Percentiles rank a stretch among this genome's conserved stretches.
These are phyloP conservation scores for Pogonomyrmex barbatus DNA, from an alignment of 1,140 invertebrate genomes.

Conservation along the genomic window DNA sequence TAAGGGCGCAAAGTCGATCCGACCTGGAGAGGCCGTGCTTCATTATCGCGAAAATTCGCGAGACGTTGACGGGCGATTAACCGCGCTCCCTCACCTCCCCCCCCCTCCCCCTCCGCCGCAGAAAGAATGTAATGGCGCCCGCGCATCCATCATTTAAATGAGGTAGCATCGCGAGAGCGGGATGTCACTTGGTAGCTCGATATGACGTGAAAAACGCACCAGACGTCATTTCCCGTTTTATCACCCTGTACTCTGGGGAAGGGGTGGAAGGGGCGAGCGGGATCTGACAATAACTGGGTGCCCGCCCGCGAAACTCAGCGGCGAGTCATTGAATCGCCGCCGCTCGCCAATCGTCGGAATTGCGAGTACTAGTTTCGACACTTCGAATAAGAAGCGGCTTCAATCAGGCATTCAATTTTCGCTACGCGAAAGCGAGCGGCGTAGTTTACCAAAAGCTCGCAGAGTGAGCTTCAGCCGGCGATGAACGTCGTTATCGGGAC, in stretches of 20 bases:
- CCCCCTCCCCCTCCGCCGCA: too few species aligned
- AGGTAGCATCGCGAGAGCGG: slow-evolving; percentile 6
- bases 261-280: neutral
- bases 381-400: neutral
- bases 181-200: slow-evolving; percentile 3
- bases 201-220: slow-evolving; percentile 28
- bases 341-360: slow-evolving; percentile 11
- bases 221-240: slow-evolving; percentile 34
- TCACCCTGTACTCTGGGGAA: too few species aligned
- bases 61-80: slow-evolving; percentile 48
- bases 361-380: neutral
- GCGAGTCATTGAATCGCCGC: slow-evolving; percentile 27
- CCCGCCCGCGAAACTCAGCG: slow-evolving; percentile 5
- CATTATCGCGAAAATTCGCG: slow-evolving; percentile 26
- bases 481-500: neutral
- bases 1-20: slow-evolving; percentile 2
- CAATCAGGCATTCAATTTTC: too few species aligned
- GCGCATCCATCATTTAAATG: slow-evolving; percentile 37
- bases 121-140: slow-evolving; percentile 22
- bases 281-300: slow-evolving; percentile 13
- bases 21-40: neutral
- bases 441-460: neutral
- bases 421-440: neutral
- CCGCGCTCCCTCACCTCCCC: neutral
- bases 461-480: neutral